Percentiles rank a stretch among this genome's conserved stretches.
Conservation (phyloP, 2,797 vertebrate genomes). For the Coilia nasus region DNA sequence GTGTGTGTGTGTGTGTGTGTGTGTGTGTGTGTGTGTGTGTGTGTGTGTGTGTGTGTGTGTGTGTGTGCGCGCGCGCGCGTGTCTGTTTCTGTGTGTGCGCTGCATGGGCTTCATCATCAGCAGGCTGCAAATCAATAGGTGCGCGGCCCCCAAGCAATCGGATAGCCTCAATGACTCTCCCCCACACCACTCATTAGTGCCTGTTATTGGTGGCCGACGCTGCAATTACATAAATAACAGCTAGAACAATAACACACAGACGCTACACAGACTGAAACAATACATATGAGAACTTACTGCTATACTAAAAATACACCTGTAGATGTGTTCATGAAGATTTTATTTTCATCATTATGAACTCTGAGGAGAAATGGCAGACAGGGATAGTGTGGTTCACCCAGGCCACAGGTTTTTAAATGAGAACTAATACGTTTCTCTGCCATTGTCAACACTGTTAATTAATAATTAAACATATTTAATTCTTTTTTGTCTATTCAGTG, state of each 20-base stretch:
- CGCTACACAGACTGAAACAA: no score
- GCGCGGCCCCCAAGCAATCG: constrained; percentile 17
- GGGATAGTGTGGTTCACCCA: not conserved
- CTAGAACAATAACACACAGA: not conserved
- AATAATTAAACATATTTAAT: constrained; percentile 17
- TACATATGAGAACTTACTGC: not conserved
- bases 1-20: not conserved
- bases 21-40: not conserved
- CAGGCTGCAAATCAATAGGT: constrained; percentile 18
- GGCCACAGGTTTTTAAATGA: not conserved
- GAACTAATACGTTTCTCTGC: not conserved
- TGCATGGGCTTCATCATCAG: constrained; percentile 16
- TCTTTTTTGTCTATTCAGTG: not conserved
- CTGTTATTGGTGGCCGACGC: not conserved
- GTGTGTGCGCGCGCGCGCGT: not conserved
- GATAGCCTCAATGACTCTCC: constrained; percentile 13
- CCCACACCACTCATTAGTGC: constrained; percentile 12
- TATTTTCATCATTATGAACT: not conserved
- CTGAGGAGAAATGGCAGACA: not conserved
- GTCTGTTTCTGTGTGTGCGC: not conserved
- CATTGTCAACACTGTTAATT: not conserved
- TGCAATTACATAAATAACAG: constrained; percentile 14
- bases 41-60: not conserved
- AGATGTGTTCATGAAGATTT: not conserved
- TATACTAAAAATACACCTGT: not conserved